Evolutionary conservation across 2,113 vertebrate species (phyloP).

Genomic region (Phylloscopus trochilus): DNA sequence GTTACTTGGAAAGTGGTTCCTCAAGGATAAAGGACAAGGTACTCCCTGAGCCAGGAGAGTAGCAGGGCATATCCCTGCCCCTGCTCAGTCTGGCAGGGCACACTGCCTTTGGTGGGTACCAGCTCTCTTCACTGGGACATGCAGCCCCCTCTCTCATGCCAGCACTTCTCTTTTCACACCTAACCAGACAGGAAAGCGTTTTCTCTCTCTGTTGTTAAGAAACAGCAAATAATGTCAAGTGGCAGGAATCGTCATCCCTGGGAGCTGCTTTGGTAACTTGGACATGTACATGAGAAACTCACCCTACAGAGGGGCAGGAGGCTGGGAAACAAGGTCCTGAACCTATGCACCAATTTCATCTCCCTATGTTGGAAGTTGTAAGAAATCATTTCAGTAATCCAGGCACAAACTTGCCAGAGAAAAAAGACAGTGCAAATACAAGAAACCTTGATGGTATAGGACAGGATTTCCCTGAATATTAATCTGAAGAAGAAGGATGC

Average conservation of each 20-base stretch:
- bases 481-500: neutral
- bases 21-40: neutral
- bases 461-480: neutral
- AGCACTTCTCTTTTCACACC: neutral
- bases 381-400: neutral
- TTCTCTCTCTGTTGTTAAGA: neutral
- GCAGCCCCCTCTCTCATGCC: neutral
- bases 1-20: neutral
- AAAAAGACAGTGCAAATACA: neutral
- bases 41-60: neutral
- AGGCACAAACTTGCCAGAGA: neutral
- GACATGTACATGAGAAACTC: rapidly evolving
- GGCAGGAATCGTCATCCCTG: rapidly evolving
- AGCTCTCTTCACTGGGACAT: rapidly evolving
- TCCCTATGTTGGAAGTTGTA: neutral
- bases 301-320: neutral
- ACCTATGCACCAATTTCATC: neutral
- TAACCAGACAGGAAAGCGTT: neutral
- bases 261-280: neutral
- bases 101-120: rapidly evolving
- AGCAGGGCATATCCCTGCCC: neutral
- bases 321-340: neutral
- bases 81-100: neutral
- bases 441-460: neutral
- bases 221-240: neutral